These are phyloP conservation scores for Probaryconus sp. DNA, from an alignment of 1,140 invertebrate genomes.

Conservation along the genomic window DNA sequence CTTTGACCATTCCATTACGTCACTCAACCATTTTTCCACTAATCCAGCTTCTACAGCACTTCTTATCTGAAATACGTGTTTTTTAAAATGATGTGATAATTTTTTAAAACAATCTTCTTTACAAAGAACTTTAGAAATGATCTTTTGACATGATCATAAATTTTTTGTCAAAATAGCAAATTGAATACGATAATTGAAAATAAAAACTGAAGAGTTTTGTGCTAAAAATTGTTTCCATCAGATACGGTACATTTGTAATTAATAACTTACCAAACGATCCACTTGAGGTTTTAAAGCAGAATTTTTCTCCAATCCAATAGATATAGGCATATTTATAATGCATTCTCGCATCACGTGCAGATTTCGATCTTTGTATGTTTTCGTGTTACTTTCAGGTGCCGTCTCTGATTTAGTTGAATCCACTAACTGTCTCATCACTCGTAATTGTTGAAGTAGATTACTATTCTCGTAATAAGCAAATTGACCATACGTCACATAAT, in stretches of 20 bases:
- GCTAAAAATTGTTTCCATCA: too few species aligned
- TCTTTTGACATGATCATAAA: too few species aligned
- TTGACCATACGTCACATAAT: constrained; percentile 82
- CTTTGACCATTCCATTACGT: constrained; percentile 81
- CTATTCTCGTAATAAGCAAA: constrained; percentile 90
- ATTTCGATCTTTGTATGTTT: constrained; percentile 75
- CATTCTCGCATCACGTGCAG: constrained; percentile 90
- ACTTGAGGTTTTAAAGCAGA: constrained; percentile 86
- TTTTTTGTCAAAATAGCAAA: too few species aligned
- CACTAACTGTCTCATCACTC: constrained; percentile 79
- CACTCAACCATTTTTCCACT: constrained; percentile 87
- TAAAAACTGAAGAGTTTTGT: too few species aligned
- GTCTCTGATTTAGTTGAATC: constrained; percentile 65
- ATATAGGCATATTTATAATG: constrained; percentile 88
- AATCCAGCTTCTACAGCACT: constrained; percentile 86
- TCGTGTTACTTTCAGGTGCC: constrained; percentile 28
- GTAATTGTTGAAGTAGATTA: constrained; percentile 83
- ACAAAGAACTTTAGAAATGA: too few species aligned
- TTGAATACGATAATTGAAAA: too few species aligned
- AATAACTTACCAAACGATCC: constrained; percentile 81
- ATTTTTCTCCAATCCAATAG: constrained; percentile 88
- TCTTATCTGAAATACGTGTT: constrained; percentile 79
- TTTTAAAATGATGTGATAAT: neutral
- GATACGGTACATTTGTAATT: too few species aligned
- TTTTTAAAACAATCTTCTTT: too few species aligned